Evolutionary conservation across 2,888 invertebrate species (phyloP), one percentile per base, ranked within the genome.

Genomic region (Cetonia aurata): DNA sequence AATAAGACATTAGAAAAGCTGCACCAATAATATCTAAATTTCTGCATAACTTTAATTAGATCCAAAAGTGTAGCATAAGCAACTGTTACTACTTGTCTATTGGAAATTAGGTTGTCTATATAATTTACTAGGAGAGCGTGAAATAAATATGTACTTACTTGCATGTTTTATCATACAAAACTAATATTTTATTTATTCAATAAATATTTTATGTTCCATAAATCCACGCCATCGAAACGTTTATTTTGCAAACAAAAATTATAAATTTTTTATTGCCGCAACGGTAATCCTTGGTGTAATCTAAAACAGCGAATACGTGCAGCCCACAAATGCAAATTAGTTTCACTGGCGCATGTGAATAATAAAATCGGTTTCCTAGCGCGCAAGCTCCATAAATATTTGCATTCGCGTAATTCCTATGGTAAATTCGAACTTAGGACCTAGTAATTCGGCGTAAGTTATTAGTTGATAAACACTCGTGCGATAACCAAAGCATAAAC

Each of bases 171-270:
- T 8, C 8, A 4, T 10, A 8, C 10, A 10, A 37, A 37, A 37
- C 37, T 8, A 37, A 37, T 6, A 6, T 8, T 37, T 37, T 37
- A 8, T 37, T 37, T 37, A 37, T 37, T 37, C 1, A 37, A 37
- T 37, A 37, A 37, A 37, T 8, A 8, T 37, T 37, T 9, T 37
- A 37, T 37, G 37, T 8, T 37, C 2, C 37, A 37, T 37, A 37
- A 6, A 37, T 37, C 17, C 19, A 19, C 25, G 25, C 19, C 25
- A 52, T 1, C 17, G 19, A 52, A 52, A 19, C 12, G 19, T 52
- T 52, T 52, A 52, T 52, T 9, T 52, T 52, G 17, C 52, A 12
- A 52, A 25, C 25, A 52, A 52, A 52, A 52, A 52, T 25, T 52
- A 17, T 12, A 19, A 52, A 52, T n/a, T 37, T 37, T 37, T 6